Evolutionary conservation across 2,888 invertebrate species (phyloP), one percentile per base, ranked within the genome.

Genomic region (Petrophora chlorosata): DNA sequence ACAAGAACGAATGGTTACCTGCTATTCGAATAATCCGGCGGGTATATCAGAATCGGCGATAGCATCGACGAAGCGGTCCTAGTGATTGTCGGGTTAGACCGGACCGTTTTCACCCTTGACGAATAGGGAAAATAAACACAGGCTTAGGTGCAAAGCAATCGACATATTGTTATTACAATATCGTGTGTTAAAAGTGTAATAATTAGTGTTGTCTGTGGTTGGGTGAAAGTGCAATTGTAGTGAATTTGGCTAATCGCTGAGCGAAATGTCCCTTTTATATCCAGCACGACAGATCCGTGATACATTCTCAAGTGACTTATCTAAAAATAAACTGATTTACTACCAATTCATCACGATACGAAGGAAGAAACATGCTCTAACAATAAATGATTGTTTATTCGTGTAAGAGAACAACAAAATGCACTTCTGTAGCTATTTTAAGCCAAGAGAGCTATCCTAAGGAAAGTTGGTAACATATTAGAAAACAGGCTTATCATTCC

Each of bases 11-110:
- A 58, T 56, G 50, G 61, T 88, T 90, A 90, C 90, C 90, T 90
- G 90, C 88, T 77, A 67, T 77, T 89, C 25, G 85, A 85, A 65
- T 87, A 79, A 63, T 90, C 90, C 89, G 91, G 89, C 65, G 91
- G 87, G 67, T 88, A 90, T 70, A 91, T 91, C 87, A 90, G 85
- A 75, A 91, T 91, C 82, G 91, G 91, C 67, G 91, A 90, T 58
- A 91, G 88, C 87, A 89, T 89, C 82, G 90, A 87, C 56, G 91
- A 90, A 61, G 91, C 91, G 62, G 90, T 85, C 84, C 91, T 82
- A 76, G 89, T 90, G 82, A 89, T 87, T 65, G 90, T 89, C 58
- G 91, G 91, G 70, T 89, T 90, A 82, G 91, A 90, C 79, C 90
- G 90, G 81, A 90, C 84, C 84, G 90, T 88, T 83, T 88, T 89